Percentiles rank a stretch among this genome's conserved stretches.
phyloP scores from a whole-genome alignment of 2,888 invertebrate genomes.

The Caenorhabditis panamensis region DNA sequence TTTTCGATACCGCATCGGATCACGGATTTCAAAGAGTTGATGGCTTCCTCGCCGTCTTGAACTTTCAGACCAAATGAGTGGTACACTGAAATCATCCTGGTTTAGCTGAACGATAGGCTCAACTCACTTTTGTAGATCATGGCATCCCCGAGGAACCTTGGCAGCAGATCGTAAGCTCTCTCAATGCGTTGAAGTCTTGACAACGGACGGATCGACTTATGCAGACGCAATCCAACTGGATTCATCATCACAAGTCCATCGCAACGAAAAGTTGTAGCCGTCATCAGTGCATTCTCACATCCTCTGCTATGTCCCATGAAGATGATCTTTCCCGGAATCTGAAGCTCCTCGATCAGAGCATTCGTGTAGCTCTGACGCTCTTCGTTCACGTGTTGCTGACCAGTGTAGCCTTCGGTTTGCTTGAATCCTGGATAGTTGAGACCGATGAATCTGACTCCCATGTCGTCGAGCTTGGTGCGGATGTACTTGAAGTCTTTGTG shows the following conservation, averaged over 20 bases:
- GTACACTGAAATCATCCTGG: constrained; percentile 53
- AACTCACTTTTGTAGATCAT: constrained; percentile 47
- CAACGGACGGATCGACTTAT: constrained; percentile 65
- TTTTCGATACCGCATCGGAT: constrained; percentile 43
- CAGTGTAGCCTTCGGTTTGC: constrained; percentile 42
- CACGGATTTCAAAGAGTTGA: constrained; percentile 54
- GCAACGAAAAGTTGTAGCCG: constrained; percentile 45
- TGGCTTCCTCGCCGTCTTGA: constrained; percentile 54
- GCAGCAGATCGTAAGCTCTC: constrained; percentile 17
- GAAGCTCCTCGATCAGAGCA: constrained; percentile 57
- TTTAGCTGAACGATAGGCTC: too few relatives aligned
- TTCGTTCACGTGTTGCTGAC: constrained; percentile 53
- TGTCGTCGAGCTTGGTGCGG: constrained; percentile 51
- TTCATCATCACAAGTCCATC: constrained; percentile 66
- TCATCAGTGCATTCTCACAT: constrained; percentile 69
- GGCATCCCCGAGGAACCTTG: constrained; percentile 25
- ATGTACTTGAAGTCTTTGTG: constrained; percentile 73
- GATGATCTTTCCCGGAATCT: constrained; percentile 53
- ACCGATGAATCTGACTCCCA: constrained; percentile 68
- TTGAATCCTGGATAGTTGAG: constrained; percentile 73
- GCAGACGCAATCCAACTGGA: constrained; percentile 66
- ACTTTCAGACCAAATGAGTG: constrained; percentile 42
- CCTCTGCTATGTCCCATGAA: constrained; percentile 68
- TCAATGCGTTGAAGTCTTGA: constrained; percentile 17
- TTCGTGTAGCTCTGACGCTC: constrained; percentile 66